These are phyloP conservation scores for Pachypeltis micranthus DNA, from an alignment of 1,140 invertebrate species.

Conservation along the genomic window DNA sequence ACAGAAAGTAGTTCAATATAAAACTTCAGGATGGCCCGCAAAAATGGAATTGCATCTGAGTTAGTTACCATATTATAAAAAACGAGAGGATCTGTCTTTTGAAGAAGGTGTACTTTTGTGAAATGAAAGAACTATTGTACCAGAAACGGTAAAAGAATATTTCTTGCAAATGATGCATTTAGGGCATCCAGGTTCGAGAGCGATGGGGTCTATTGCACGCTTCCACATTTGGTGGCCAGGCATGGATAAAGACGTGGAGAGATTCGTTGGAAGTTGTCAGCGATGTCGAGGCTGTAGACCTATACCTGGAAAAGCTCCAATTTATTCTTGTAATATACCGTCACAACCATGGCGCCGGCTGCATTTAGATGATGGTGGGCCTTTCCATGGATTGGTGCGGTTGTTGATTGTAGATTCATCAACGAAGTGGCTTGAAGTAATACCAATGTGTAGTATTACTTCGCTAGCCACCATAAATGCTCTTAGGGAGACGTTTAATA, in stretches of 20 bases:
- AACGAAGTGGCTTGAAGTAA: neutral
- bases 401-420: neutral
- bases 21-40: neutral
- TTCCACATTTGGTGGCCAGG: neutral
- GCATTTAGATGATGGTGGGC: neutral
- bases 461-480: neutral
- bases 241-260: neutral
- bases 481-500: neutral
- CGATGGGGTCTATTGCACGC: neutral
- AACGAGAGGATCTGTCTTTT: neutral
- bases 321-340: neutral
- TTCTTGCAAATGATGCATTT: neutral
- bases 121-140: neutral
- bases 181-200: too few relatives aligned
- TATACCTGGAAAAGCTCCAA: neutral
- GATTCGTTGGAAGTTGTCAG: neutral
- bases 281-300: neutral
- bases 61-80: neutral
- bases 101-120: neutral
- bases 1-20: neutral
- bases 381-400: neutral
- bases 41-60: neutral
- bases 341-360: neutral
- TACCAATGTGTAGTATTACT: neutral
- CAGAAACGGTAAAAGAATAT: neutral